Base-by-base conservation (phyloP, 2,888 invertebrate species). In the Phasia obesa region DNA sequence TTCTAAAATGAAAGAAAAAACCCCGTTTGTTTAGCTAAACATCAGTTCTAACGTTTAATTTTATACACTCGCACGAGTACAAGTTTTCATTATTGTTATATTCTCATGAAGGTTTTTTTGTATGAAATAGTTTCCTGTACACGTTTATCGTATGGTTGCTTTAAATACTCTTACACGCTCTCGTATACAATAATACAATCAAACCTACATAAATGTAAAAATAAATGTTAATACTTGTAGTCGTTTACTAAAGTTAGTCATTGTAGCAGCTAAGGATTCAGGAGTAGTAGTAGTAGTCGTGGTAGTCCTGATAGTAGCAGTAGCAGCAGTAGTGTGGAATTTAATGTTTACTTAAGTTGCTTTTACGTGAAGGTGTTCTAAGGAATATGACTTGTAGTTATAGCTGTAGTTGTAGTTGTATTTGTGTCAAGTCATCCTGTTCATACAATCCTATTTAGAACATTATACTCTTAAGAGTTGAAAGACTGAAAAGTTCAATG, bases 261-360 rank as follows among this genome's bases (percentile, higher is more conserved):
- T 17, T 27, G 11, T 4, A 55, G 38, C 35, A 19, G 19, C 7
- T n/a, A n/a, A n/a, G n/a, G n/a, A n/a, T n/a, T n/a, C n/a, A 31
- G 3, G 2, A 19, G 19, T 4, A 27, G 7, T 9, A 6, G 55
- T 19, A 57, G 9, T 17, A 9, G 19, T 47, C 15, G 51, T 51
- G 31, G n/a, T n/a, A n/a, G n/a, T n/a, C n/a, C n/a, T n/a, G n/a
- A n/a, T n/a, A 31, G 3, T 11, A 19, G 19, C 13, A 27, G 7
- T 9, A 6, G 55, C 31, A 57, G 9, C 31, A 9, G 19, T 47
- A 21, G 51, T 51, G 31, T 7, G 35, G 19, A 38, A 76, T 83
- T 83, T 83, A 76, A 79, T 83, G 75, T 79, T 83, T 79, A 76
- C 79, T 79, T 83, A 75, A 83, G 75, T 83, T 76, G 75, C 70